These are phyloP conservation scores for Urophycis tenuis DNA, from an alignment of 2,797 vertebrate species.

Conservation along the genomic window DNA sequence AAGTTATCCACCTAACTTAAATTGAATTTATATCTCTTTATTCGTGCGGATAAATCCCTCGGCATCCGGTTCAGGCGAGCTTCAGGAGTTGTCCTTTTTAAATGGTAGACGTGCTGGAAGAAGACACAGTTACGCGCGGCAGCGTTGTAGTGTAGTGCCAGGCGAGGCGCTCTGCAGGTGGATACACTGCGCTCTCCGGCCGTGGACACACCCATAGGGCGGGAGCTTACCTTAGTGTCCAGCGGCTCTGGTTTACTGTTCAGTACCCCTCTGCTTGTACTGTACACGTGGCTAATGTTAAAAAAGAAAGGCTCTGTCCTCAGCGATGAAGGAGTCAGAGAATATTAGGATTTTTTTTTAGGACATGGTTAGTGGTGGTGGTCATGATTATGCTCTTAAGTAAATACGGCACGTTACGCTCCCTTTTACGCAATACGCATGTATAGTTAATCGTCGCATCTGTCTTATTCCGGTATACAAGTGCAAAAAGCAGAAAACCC, in stretches of 20 bases:
- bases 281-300: conserved; percentile 14
- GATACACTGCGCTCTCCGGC: conserved; percentile 58
- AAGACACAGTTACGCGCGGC: background rate
- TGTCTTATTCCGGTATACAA: background rate
- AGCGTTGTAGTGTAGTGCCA: background rate
- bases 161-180: conserved; percentile 66
- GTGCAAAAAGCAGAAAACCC: background rate
- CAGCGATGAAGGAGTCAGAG: background rate
- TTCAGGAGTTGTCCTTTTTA: background rate
- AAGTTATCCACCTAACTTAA: conserved; percentile 47
- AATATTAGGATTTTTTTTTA: background rate
- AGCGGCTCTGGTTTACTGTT: conserved; percentile 31
- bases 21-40: background rate
- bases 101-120: background rate
- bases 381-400: background rate
- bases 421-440: background rate
- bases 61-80: background rate
- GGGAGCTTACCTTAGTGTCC: conserved; percentile 67
- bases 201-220: conserved; percentile 69
- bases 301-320: background rate
- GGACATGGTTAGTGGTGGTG: background rate
- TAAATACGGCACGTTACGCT: background rate
- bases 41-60: background rate
- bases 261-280: conserved; percentile 16
- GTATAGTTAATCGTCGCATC: background rate